Base-by-base conservation (phyloP, 53 echinoderm and acorn worm genomes). In the Paracentrotus lividus region DNA sequence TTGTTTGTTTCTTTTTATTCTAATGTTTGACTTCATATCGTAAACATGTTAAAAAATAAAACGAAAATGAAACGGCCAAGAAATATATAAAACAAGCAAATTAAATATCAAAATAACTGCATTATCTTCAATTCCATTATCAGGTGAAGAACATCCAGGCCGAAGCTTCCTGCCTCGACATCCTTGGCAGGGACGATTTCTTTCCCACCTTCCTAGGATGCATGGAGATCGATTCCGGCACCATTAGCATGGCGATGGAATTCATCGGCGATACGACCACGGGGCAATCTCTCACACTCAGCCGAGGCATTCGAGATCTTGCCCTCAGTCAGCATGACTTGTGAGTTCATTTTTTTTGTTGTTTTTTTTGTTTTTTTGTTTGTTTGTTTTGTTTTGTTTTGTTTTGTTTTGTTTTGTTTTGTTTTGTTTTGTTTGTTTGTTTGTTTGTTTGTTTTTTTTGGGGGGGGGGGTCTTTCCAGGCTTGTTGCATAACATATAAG, bases 211-310 rank as follows among this genome's bases (percentile, higher is more conserved):
- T 32, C 27, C 69, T 68, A 10, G 69, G 69, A 10, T 68, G 69
- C 27, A 1, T 68, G 8, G 29, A 32, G 29, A 32, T 68, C 14
- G 13, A 8, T 1, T 68, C 69, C 1, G 20, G 69, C 12, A 34
- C 69, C 69, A 34, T 68, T 29, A 29, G 69, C 27, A 24, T 68
- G 12, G 69, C 69, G n/a, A 68, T 68, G 69, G 69, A 68, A 29
- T 68, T 68, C 20, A 68, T 68, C 69, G 69, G 69, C 20, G 69
- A 68, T 34, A 5, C 29, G 13, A 68, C 29, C 32, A 68, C 29
- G 6, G 69, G 69, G 69, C n/a, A 29, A 29, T 32, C 69, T 12
- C 27, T 29, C 8, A 68, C 69, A 10, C 27, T 13, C 13, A 34
- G 34, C 69, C 69, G 69, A 29, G 69, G 29, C 54, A 54, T 54